Percentiles rank a stretch among this genome's conserved stretches.
Conservation (phyloP, 1,140 invertebrate species). For the Procambarus virginalis region DNA sequence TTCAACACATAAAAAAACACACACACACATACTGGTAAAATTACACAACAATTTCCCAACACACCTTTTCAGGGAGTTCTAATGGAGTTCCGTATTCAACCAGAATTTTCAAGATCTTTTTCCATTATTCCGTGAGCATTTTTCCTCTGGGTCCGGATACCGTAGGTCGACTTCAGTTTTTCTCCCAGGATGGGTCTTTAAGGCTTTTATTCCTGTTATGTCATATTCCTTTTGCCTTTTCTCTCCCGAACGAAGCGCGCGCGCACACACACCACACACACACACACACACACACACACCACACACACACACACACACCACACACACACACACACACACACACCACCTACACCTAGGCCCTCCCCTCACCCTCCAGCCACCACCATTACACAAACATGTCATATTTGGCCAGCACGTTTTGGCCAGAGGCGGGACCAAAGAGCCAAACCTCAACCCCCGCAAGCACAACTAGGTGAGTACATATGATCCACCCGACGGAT, state of each 20-base stretch:
- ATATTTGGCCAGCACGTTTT: too few species aligned
- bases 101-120: constrained; percentile 10
- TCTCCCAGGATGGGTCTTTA: neutral
- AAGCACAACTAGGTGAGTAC: too few species aligned
- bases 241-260: neutral
- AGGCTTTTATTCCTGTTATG: neutral
- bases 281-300: too few species aligned
- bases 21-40: neutral
- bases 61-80: constrained; percentile 9
- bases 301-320: too few species aligned
- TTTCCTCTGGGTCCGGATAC: neutral
- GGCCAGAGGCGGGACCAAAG: too few species aligned
- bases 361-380: too few species aligned
- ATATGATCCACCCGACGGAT: too few species aligned
- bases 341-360: too few species aligned
- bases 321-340: too few species aligned
- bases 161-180: neutral
- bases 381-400: too few species aligned
- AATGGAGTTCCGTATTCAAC: constrained; percentile 14
- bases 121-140: constrained; percentile 7
- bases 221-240: neutral
- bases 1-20: neutral
- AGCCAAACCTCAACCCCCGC: too few species aligned
- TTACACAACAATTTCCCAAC: constrained; percentile 7
- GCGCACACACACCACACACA: too few species aligned